Base-by-base conservation (phyloP, 2,888 invertebrate species). In the Lasioglossum pauxillum region DNA sequence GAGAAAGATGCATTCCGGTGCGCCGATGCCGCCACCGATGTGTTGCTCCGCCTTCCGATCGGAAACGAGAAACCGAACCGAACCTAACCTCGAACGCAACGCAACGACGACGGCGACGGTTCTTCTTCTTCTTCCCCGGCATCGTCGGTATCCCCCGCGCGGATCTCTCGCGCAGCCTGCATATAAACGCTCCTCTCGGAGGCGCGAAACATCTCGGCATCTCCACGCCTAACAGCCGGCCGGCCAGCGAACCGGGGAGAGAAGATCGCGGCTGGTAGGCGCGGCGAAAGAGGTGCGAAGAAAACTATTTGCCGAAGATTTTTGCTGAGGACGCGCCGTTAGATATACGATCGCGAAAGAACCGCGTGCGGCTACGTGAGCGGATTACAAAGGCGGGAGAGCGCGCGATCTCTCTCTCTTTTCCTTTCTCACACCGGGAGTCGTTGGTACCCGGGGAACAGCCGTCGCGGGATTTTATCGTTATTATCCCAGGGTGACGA, bases 281-380 rank as follows among this genome's bases (percentile, higher is more conserved):
- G 72, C 31, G 73, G 69, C 72, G 73, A 35, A 69, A 64, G 89
- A 94, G 93, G 94, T 93, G 94, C 91, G 93, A 94, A 94, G 92
- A 91, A 91, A 93, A 93, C 93, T 93, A 93, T 94, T 93, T 91
- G 91, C 87, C 88, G 82, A 75, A 82, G 91, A 93, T 93, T 94
- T 94, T 93, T 93, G 90, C 87, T 80, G 71, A 78, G 73, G 80
- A 75, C 84, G 60, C 82, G 83, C 86, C 83, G 89, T 88, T 91
- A 92, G 93, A 93, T 93, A 90, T 93, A 92, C 93, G 93, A 93
- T 93, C 92, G 91, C 90, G 89, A 90, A 93, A 93, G 91, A 93
- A 93, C 85, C 79, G 90, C 90, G 64, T 31, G 92, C 90, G 86
- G 90, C 85, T 94, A 94, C 94, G 94, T 94, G 94, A 94, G 91